Evolutionary conservation across 2,797 vertebrate genomes (phyloP).

Genomic region (Xiphophorus birchmanni): DNA sequence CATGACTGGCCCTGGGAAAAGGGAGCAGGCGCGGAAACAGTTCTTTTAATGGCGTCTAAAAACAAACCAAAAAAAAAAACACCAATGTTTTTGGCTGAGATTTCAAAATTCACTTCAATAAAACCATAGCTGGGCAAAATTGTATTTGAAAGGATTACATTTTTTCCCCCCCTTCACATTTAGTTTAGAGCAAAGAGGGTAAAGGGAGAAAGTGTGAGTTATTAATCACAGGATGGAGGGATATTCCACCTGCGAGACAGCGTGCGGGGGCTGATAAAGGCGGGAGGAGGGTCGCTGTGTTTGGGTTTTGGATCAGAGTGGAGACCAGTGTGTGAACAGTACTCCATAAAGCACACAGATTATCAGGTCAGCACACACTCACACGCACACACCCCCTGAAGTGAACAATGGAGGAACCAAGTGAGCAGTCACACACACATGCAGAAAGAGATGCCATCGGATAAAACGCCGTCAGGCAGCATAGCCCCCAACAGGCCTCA

Average conservation of each 20-base stretch:
- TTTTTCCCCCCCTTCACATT: background rate
- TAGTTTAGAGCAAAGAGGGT: background rate
- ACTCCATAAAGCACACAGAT: constrained; percentile 83
- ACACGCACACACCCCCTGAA: constrained; percentile 68
- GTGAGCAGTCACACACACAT: constrained; percentile 34
- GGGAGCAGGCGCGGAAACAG: background rate
- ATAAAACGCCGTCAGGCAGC: constrained; percentile 49
- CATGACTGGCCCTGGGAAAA: constrained; percentile 45
- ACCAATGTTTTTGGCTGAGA: constrained; percentile 2
- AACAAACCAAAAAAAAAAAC: background rate
- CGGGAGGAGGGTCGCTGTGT: constrained; percentile 52
- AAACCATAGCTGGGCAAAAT: background rate
- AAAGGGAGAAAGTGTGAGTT: constrained; percentile 28
- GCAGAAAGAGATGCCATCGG: constrained; percentile 52
- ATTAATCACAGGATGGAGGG: constrained; percentile 41
- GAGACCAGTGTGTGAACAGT: constrained; percentile 81
- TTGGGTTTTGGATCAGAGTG: constrained; percentile 80
- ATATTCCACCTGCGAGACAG: constrained; percentile 25
- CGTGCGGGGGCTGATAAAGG: constrained; percentile 53
- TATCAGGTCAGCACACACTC: constrained; percentile 79
- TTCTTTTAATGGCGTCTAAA: background rate
- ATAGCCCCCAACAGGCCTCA: constrained; percentile 39
- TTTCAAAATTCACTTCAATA: background rate
- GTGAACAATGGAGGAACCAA: constrained; percentile 64
- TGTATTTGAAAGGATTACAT: background rate